A percentile compares a stretch with the other conserved stretches of the same genome.
Evolutionary conservation across 2,888 invertebrate species (phyloP).

Genomic region (Zygothrica quintamaculata): DNA sequence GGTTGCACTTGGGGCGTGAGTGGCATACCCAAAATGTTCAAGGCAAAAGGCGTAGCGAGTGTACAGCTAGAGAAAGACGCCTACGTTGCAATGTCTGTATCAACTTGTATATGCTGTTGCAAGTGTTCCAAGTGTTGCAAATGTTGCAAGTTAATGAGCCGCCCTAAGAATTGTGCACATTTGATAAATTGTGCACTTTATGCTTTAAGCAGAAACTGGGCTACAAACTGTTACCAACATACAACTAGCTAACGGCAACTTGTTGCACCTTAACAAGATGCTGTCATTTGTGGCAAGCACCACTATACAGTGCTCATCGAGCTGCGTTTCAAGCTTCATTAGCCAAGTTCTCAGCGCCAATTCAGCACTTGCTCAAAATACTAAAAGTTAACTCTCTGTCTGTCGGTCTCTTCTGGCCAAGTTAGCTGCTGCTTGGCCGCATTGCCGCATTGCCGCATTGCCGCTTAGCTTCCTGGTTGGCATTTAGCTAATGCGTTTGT

Average conservation of each 20-base stretch:
- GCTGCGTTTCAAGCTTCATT: conserved; percentile 68
- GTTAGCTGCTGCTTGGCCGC: conserved; percentile 20
- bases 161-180: conserved; percentile 40
- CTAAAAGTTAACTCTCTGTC: conserved; percentile 38
- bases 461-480: conserved; percentile 34
- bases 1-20: conserved; percentile 36
- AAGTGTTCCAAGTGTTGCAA: conserved; percentile 1
- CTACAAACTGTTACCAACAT: too few species aligned
- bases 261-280: conserved; percentile 61
- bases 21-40: conserved; percentile 41
- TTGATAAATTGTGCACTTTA: conserved; percentile 65
- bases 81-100: conserved; percentile 44
- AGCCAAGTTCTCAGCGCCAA: conserved; percentile 44
- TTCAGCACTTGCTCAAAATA: conserved; percentile 6
- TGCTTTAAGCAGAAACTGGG: conserved; percentile 19
- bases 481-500: conserved; percentile 65
- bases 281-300: too few species aligned
- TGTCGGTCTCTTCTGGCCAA: conserved; percentile 3
- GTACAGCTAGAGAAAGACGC: conserved; percentile 39
- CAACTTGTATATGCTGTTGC: not conserved
- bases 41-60: conserved; percentile 32
- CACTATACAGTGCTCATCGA: conserved; percentile 44
- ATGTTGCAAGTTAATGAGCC: conserved; percentile 67
- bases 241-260: too few species aligned
- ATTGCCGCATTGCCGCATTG: not conserved